Percentiles rank a stretch among this genome's conserved stretches.
Conservation (phyloP, 2,888 invertebrate species). For the Drosophila heteroneura region DNA sequence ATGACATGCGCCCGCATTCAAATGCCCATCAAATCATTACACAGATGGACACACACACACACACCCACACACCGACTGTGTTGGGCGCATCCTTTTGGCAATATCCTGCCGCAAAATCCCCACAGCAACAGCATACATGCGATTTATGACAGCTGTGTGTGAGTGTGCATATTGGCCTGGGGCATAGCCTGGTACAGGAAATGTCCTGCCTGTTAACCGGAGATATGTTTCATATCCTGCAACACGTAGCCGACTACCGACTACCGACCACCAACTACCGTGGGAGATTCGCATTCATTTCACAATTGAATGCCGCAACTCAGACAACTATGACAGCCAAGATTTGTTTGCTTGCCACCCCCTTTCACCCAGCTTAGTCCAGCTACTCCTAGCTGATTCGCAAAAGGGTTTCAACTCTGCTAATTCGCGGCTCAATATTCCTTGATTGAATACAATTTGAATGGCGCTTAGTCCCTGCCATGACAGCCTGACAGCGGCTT, state of each 20-base stretch:
- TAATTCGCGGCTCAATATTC: conserved; percentile 36
- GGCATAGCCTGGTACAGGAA: conserved; percentile 65
- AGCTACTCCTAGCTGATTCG: conserved; percentile 11
- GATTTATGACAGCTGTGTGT: conserved; percentile 68
- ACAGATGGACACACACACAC: conserved; percentile 23
- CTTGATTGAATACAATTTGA: conserved; percentile 53
- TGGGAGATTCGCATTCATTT: conserved; percentile 58
- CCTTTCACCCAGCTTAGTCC: conserved; percentile 5
- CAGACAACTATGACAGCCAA: conserved; percentile 67
- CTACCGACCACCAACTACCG: conserved; percentile 32
- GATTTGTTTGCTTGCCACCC: conserved; percentile 64
- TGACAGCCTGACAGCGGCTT: conserved; percentile 52
- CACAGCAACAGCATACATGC: conserved; percentile 54
- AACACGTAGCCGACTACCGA: conserved; percentile 42
- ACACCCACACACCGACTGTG: conserved; percentile 12
- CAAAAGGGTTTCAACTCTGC: conserved; percentile 52
- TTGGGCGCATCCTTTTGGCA: conserved; percentile 74
- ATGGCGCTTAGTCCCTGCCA: conserved; percentile 31
- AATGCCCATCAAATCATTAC: conserved; percentile 79
- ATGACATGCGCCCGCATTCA: conserved; percentile 75
- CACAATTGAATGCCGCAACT: conserved; percentile 64
- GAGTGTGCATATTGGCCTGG: neutral
- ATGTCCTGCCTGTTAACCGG: conserved; percentile 85
- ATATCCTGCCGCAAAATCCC: conserved; percentile 76
- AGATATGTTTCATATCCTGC: conserved; percentile 85